Percentiles rank a stretch among this genome's conserved stretches.
Conservation (phyloP, 2,888 invertebrate species). For the Aspidapion aeneum region DNA sequence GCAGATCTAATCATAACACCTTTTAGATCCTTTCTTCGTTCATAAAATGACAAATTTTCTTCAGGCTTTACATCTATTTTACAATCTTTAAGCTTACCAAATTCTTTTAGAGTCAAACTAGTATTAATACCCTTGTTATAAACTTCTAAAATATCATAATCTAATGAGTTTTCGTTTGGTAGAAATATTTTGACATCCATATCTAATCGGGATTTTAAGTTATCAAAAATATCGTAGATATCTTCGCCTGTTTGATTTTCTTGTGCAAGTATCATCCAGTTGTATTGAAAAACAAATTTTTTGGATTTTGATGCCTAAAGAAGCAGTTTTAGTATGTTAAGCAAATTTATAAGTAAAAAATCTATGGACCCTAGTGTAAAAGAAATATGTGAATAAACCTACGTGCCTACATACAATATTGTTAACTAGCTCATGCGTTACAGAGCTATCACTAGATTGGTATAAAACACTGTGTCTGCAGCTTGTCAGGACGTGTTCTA, state of each 20-base stretch:
- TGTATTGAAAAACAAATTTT: conserved; percentile 31
- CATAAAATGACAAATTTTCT: conserved; percentile 26
- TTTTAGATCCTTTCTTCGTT: conserved; percentile 32
- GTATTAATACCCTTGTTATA: conserved; percentile 30
- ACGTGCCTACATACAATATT: too few species aligned
- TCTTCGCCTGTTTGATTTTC: background rate
- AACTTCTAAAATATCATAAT: conserved; percentile 28
- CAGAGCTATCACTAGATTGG: too few species aligned
- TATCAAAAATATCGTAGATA: conserved; percentile 16
- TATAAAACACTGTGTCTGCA: too few species aligned
- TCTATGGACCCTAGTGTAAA: too few species aligned
- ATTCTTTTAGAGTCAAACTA: conserved; percentile 8
- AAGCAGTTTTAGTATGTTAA: background rate
- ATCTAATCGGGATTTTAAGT: conserved; percentile 28
- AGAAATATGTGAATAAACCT: too few species aligned
- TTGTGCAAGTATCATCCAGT: conserved; percentile 25
- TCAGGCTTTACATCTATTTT: conserved; percentile 6
- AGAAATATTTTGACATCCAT: conserved; percentile 28
- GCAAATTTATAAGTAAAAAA: too few species aligned
- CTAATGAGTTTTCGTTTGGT: background rate
- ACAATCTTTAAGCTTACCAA: conserved; percentile 9
- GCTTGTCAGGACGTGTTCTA: too few species aligned
- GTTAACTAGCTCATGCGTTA: too few species aligned
- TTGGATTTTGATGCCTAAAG: conserved; percentile 20
- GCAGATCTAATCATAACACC: conserved; percentile 30